Percentiles rank a stretch among this genome's conserved stretches.
phyloP scores from a whole-genome alignment of 2,113 vertebrate genomes.

The Astur gentilis region DNA sequence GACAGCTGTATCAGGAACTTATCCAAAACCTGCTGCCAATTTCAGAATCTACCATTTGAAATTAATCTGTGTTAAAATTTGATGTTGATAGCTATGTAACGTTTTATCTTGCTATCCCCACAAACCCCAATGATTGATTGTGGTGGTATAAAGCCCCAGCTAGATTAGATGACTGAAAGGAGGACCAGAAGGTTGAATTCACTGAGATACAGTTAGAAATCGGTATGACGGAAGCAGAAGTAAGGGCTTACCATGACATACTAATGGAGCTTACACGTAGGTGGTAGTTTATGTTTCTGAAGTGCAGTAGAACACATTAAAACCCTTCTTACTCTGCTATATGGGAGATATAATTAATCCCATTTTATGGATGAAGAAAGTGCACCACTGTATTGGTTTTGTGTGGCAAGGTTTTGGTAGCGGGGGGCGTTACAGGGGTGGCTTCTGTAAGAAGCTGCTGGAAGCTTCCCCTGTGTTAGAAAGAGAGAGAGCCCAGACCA shows the following conservation, averaged over 20 bases:
- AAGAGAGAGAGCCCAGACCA: no score
- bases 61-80: background rate
- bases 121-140: background rate
- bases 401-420: no score
- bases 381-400: background rate
- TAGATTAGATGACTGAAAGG: background rate
- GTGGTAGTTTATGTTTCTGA: background rate
- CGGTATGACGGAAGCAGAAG: background rate
- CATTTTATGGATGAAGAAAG: background rate
- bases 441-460: no score
- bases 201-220: background rate
- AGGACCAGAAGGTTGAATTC: background rate
- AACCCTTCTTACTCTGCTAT: background rate
- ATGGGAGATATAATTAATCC: background rate
- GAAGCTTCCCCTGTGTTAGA: no score
- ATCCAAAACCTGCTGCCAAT: constrained; percentile 12
- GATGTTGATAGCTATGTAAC: background rate
- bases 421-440: no score
- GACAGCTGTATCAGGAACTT: constrained; percentile 21
- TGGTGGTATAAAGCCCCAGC: background rate
- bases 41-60: constrained; percentile 17
- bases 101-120: background rate
- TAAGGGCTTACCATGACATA: background rate
- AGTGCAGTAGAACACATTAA: background rate
- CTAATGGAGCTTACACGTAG: background rate